A percentile compares a stretch with the other conserved stretches of the same genome.
Conservation (phyloP, 2,888 invertebrate species). For the Megalurothrips usitatus region DNA sequence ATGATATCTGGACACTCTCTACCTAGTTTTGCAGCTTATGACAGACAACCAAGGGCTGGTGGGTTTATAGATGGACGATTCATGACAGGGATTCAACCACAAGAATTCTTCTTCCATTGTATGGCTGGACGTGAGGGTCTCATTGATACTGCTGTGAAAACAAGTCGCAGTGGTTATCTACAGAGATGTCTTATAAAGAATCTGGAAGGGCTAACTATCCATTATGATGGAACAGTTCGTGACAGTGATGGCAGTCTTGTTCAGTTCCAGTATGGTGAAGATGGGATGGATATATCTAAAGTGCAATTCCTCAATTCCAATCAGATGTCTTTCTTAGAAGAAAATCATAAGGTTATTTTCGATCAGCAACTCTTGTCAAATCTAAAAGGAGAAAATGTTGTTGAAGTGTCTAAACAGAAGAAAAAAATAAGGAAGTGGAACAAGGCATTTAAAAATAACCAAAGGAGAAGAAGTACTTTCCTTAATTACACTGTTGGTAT, state of each 20-base stretch:
- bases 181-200: slow-evolving; percentile 97
- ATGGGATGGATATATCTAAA: slow-evolving; percentile 84
- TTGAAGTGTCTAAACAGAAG: slow-evolving; percentile 52
- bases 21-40: slow-evolving; percentile 86
- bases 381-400: slow-evolving; percentile 55
- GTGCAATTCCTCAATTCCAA: slow-evolving; percentile 74
- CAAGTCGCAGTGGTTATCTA: slow-evolving; percentile 95
- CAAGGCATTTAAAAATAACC: slow-evolving; percentile 49
- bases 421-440: slow-evolving; percentile 61
- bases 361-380: slow-evolving; percentile 51
- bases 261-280: slow-evolving; percentile 92
- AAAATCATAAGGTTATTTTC: slow-evolving; percentile 58
- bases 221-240: slow-evolving; percentile 92
- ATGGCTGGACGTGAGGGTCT: slow-evolving; percentile 99
- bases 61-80: slow-evolving; percentile 96
- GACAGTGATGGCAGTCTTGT: slow-evolving; percentile 91
- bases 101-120: slow-evolving; percentile 98
- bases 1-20: slow-evolving; percentile 90
- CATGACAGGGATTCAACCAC: slow-evolving; percentile 96
- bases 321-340: slow-evolving; percentile 74
- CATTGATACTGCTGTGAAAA: slow-evolving; percentile 99
- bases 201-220: slow-evolving; percentile 88
- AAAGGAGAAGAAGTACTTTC: slow-evolving; percentile 54
- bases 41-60: slow-evolving; percentile 84
- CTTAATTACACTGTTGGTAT: slow-evolving; percentile 55